A percentile compares a stretch with the other conserved stretches of the same genome.
These are phyloP conservation scores for Gymnothorax reevesii DNA, from an alignment of 2,797 vertebrate species.

Conservation along the genomic window DNA sequence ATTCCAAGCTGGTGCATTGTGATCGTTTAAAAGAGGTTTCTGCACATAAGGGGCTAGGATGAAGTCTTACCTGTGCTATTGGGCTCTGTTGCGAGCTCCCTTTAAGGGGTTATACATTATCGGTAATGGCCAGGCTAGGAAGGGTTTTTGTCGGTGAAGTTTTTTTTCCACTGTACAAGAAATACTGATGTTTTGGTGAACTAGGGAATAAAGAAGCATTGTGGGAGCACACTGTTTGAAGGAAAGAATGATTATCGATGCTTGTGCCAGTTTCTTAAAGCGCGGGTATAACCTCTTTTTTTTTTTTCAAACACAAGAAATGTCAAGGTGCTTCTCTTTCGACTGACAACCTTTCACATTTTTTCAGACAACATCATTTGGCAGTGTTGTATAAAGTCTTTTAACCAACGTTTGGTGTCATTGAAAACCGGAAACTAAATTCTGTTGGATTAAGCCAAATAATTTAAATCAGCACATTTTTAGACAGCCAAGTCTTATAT, in stretches of 20 bases:
- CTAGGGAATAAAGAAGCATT: background rate
- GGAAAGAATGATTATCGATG: background rate
- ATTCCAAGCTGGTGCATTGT: background rate
- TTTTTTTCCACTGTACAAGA: background rate
- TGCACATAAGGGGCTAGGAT: background rate
- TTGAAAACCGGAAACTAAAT: background rate
- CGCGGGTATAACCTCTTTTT: background rate
- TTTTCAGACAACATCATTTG: background rate
- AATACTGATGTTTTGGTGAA: background rate
- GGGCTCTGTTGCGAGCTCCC: background rate
- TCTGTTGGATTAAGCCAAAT: background rate
- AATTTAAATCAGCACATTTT: background rate
- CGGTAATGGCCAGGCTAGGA: background rate
- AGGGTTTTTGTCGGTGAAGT: background rate
- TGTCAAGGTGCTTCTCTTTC: background rate
- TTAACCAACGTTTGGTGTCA: background rate
- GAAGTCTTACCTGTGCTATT: background rate
- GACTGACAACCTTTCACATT: background rate
- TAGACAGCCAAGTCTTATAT: background rate
- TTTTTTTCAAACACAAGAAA: background rate
- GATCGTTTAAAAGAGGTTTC: background rate
- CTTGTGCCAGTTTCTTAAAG: background rate
- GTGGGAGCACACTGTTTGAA: background rate
- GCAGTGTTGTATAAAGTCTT: background rate
- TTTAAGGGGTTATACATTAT: background rate